Conservation (phyloP, 2,888 invertebrate species). For the Machimus rusticus region DNA sequence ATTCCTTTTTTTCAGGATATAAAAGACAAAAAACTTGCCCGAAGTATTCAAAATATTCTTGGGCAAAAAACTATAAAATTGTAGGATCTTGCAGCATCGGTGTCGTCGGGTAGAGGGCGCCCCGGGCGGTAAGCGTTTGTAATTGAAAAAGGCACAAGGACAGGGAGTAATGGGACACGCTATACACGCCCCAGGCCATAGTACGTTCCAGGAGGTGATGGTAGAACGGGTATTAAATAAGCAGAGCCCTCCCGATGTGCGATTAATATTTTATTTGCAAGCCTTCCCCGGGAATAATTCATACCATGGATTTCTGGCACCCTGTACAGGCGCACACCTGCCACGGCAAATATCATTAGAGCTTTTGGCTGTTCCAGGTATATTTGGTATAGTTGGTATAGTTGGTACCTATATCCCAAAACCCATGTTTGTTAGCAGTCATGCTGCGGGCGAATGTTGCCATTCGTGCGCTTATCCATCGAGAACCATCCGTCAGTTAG, state of each 20-base stretch:
- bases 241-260: neutral
- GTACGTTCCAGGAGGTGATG: neutral
- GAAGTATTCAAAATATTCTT: conserved; percentile 22
- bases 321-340: neutral
- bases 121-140: neutral
- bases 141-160: conserved; percentile 20
- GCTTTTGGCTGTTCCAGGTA: neutral
- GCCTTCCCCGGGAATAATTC: neutral
- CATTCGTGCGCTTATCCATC: neutral
- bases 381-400: too few relatives aligned
- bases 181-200: neutral
- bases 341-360: neutral
- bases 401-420: too few relatives aligned
- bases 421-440: neutral
- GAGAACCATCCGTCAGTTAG: neutral
- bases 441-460: neutral
- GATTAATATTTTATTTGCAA: conserved; percentile 2
- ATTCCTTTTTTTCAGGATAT: neutral
- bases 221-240: neutral
- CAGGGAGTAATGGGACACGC: neutral
- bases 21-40: neutral
- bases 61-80: neutral
- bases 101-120: neutral
- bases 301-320: neutral
- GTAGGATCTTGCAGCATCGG: neutral